A percentile compares a stretch with the other conserved stretches of the same genome.
These are phyloP conservation scores for Pelvicachromis taeniatus DNA, from an alignment of 2,113 vertebrate species.

Conservation along the genomic window DNA sequence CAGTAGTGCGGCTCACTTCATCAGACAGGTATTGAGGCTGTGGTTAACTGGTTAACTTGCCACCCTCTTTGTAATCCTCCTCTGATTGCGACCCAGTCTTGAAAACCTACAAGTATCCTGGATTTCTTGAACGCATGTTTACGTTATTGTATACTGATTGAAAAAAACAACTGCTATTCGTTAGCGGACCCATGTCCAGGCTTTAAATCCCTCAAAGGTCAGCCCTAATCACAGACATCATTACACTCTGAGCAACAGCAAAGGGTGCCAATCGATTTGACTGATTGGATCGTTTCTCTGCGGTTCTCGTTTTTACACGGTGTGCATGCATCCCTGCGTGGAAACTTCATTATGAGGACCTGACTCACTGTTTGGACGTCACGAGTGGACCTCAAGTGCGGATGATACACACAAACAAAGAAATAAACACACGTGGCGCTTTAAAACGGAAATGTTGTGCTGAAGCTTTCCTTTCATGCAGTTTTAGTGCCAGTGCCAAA, in stretches of 20 bases:
- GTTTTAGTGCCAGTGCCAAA: background rate
- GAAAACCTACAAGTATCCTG: background rate
- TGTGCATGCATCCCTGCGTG: constrained; percentile 7
- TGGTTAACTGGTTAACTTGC: background rate
- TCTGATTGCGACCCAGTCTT: background rate
- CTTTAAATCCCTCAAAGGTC: constrained; percentile 18
- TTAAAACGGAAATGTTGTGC: background rate
- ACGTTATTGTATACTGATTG: background rate
- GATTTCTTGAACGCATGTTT: background rate
- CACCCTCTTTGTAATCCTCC: background rate
- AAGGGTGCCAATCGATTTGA: constrained; percentile 26
- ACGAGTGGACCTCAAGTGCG: background rate
- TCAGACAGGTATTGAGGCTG: constrained; percentile 14
- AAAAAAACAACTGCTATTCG: background rate
- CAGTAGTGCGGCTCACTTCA: constrained; percentile 14
- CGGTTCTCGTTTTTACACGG: background rate
- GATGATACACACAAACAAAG: background rate
- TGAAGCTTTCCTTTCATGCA: background rate
- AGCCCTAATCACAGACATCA: background rate
- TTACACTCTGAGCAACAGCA: background rate
- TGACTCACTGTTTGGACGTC: constrained; percentile 44
- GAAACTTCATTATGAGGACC: constrained; percentile 47
- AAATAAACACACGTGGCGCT: background rate
- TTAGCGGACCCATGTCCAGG: background rate
- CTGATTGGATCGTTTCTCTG: constrained; percentile 15